Evolutionary conservation across 2,888 invertebrate species (phyloP), one percentile per base, ranked within the genome.

Genomic region (Epinotia demarniana): DNA sequence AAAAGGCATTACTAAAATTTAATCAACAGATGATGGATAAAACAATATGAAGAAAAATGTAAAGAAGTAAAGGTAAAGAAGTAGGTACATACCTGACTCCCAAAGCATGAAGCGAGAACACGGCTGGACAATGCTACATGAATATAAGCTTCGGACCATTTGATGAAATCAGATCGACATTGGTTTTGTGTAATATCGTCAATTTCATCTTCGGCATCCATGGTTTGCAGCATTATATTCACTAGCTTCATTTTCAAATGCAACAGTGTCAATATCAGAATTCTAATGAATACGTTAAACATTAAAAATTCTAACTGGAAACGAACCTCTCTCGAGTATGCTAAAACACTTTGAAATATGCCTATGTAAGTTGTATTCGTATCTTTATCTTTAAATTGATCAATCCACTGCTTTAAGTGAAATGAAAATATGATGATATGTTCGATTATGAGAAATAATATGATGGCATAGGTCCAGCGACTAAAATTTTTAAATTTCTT

Each of bases 281-380:
- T 46, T 57, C 55, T 57, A 4, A 72, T 63, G 6, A 46, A 63
- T n/a, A 63, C 62, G 23, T 72, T 63, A 6, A 72, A 55, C 4
- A 33, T 43, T 23, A 63, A 57, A 27, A 63, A 63, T 19, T 72
- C 72, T 6, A 63, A 13, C 18, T 72, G 72, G 1, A 72, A 72
- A n/a, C 57, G 57, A 3, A 72, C 43, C 46, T 72, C 63, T 18
- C 19, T 72, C 63, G 57, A 64, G 43, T 63, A 72, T 9, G 63
- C 11, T 9, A 72, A 16, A 16, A 46, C 13, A 2, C 19, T 23
- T 16, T 72, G 72, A 33, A 72, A 16, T 8, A 64, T 39, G 2
- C 55, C 19, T 18, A 67, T 39, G 16, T 19, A 57, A 19, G 33
- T 19, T 1, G 18, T 39, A 13, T 55, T 55, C 3, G 9, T 5